Evolutionary conservation across 2,797 vertebrate species (phyloP).

Genomic region (Galaxias olidus): DNA sequence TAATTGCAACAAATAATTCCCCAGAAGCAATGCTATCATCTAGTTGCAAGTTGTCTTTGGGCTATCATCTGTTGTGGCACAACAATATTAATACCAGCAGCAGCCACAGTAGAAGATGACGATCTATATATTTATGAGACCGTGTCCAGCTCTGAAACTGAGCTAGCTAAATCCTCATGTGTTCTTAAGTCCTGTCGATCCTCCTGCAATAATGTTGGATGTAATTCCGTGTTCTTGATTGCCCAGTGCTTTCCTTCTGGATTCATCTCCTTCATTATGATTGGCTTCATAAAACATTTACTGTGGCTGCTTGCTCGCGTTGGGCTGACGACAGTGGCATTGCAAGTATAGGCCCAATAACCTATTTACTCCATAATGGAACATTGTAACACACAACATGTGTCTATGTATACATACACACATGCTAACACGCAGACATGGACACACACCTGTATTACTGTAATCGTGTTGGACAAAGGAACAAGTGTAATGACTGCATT

Average conservation of each 20-base stretch:
- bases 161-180: conserved; percentile 64
- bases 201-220: conserved; percentile 55
- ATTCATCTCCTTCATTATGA: conserved; percentile 32
- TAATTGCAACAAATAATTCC: conserved; percentile 63
- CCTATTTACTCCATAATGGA: conserved; percentile 33
- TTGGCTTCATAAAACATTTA: conserved; percentile 53
- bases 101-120: neutral
- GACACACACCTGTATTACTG: neutral
- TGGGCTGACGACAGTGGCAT: conserved; percentile 29
- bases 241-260: conserved; percentile 42
- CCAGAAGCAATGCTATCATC: too few species aligned
- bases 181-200: conserved; percentile 53
- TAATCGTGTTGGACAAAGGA: neutral
- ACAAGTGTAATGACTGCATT: too few species aligned
- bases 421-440: neutral
- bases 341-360: conserved; percentile 30
- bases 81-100: neutral
- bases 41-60: conserved; percentile 3
- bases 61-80: conserved; percentile 10
- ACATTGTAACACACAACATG: conserved; percentile 24
- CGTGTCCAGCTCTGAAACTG: conserved; percentile 18
- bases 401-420: neutral
- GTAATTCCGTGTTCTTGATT: conserved; percentile 55
- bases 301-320: conserved; percentile 27
- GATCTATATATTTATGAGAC: conserved; percentile 33